Evolutionary conservation across 53 echinoderm and acorn worm genomes (phyloP).

Genomic region (Pentamera pediparva): DNA sequence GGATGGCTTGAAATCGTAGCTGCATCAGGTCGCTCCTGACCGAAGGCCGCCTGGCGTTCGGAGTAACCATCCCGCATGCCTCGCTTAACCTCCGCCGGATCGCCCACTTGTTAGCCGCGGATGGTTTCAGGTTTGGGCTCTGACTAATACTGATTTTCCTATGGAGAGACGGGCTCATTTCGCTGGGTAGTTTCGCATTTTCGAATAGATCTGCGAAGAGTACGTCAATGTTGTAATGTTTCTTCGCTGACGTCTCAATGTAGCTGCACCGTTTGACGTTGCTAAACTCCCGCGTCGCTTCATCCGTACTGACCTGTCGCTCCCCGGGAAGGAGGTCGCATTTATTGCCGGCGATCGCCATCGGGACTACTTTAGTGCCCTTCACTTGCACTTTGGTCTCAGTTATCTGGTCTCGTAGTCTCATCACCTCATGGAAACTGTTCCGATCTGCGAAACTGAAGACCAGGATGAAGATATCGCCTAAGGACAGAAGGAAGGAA

Average conservation of each 20-base stretch:
- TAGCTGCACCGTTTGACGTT: conserved; percentile 42
- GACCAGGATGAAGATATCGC: conserved; percentile 94
- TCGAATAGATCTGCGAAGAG: conserved; percentile 53
- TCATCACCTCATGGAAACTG: conserved; percentile 74
- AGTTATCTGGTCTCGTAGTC: conserved; percentile 84
- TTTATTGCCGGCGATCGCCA: conserved; percentile 71
- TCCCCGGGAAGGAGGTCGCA: conserved; percentile 38
- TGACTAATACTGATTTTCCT: conserved; percentile 62
- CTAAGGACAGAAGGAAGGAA: conserved; percentile 39
- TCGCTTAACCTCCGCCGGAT: conserved; percentile 57
- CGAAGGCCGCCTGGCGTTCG: conserved; percentile 57
- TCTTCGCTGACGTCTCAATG: conserved; percentile 62
- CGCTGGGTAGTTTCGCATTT: conserved; percentile 60
- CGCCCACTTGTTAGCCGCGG: conserved; percentile 47
- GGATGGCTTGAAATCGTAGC: conserved; percentile 39
- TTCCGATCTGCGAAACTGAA: conserved; percentile 89
- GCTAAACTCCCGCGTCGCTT: conserved; percentile 49
- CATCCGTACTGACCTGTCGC: conserved; percentile 52
- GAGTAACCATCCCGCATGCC: conserved; percentile 65
- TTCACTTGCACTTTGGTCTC: conserved; percentile 71
- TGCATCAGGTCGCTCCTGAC: conserved; percentile 63
- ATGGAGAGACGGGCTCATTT: conserved; percentile 68
- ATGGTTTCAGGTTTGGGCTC: conserved; percentile 60
- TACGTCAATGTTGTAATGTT: conserved; percentile 50
- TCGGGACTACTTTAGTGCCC: conserved; percentile 62